Conservation (phyloP, 2,888 invertebrate species). For the Nomada flava region DNA sequence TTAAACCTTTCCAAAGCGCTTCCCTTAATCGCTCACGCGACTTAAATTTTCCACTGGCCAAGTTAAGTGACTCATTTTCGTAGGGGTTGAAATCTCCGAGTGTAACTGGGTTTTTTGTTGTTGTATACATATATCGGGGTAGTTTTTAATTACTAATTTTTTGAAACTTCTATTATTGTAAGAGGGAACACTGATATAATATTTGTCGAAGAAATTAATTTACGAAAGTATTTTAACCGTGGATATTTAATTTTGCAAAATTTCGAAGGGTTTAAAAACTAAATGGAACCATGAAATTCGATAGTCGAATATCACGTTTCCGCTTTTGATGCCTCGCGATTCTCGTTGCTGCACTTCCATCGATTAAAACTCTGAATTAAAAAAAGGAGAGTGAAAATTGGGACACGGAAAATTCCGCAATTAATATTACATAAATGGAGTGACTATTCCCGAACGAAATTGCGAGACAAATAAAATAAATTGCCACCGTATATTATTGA, state of each 20-base stretch:
- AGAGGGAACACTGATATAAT: no score
- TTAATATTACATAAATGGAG: no score
- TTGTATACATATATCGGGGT: no score
- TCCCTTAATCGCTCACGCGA: conserved; percentile 15
- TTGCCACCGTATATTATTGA: no score
- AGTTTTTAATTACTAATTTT: no score
- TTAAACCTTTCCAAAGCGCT: conserved; percentile 34
- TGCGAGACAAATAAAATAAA: no score
- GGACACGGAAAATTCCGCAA: no score
- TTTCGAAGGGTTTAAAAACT: not conserved
- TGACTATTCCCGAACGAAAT: no score
- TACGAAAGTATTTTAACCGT: not conserved
- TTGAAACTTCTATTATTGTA: no score
- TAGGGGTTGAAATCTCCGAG: not conserved
- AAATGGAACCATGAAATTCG: not conserved
- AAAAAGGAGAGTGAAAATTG: no score
- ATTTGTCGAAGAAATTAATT: not conserved
- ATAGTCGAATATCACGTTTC: not conserved
- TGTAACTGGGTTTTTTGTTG: no score
- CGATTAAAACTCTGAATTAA: not conserved
- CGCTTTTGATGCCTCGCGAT: not conserved
- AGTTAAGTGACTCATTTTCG: conserved; percentile 14
- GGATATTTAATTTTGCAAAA: not conserved
- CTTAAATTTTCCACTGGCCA: conserved; percentile 17
- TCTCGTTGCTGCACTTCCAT: not conserved